phyloP scores from a whole-genome alignment of 1,140 invertebrate genomes.

The Apis mellifera region DNA sequence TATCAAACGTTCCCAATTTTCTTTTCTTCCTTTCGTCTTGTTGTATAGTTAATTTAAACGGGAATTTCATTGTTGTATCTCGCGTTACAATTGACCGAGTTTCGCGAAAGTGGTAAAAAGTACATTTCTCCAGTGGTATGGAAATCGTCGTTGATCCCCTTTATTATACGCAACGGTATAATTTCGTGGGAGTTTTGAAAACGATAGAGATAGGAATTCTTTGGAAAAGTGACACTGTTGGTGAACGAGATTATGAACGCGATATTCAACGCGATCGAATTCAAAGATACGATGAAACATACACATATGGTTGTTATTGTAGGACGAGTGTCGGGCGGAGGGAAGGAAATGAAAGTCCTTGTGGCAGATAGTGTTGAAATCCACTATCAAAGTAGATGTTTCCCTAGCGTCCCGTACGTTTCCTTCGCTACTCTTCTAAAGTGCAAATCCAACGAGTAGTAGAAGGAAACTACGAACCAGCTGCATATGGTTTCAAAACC shows the following conservation, averaged over 20 bases:
- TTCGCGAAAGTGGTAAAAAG: too few relatives aligned
- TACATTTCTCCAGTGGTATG: too few relatives aligned
- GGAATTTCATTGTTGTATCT: too few relatives aligned
- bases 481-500: slow-evolving; percentile 62
- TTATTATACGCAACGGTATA: too few relatives aligned
- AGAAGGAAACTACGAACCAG: slow-evolving; percentile 39
- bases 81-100: too few relatives aligned
- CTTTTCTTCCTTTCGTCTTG: not conserved
- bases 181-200: not conserved
- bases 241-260: not conserved
- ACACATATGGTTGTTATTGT: slow-evolving; percentile 51
- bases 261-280: slow-evolving; percentile 18
- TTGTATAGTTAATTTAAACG: not conserved
- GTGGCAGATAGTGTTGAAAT: slow-evolving; percentile 51
- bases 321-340: slow-evolving; percentile 25
- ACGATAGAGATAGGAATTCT: not conserved
- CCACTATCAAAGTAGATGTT: slow-evolving; percentile 69
- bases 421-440: slow-evolving; percentile 60
- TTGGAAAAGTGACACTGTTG: not conserved
- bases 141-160: too few relatives aligned
- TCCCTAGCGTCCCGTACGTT: slow-evolving; percentile 70
- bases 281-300: slow-evolving; percentile 26
- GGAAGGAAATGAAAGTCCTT: not conserved
- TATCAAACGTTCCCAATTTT: too few relatives aligned
- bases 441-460: slow-evolving; percentile 44